These are phyloP conservation scores for Cephus rjabovi DNA, from an alignment of 2,888 invertebrate species.

Conservation along the genomic window DNA sequence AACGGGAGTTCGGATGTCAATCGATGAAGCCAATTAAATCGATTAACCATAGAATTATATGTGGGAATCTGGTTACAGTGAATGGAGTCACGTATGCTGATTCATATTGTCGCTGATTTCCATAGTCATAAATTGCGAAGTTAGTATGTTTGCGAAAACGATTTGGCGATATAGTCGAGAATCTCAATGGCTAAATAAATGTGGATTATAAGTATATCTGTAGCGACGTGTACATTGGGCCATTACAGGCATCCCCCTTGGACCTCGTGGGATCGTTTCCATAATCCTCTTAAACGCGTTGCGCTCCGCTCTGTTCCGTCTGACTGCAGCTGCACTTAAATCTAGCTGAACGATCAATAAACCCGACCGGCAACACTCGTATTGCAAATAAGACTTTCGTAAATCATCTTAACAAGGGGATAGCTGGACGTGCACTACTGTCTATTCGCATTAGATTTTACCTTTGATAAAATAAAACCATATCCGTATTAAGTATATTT, in stretches of 20 bases:
- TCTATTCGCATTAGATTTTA: not conserved
- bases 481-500: not conserved
- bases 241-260: slow-evolving; percentile 17
- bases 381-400: slow-evolving; percentile 24
- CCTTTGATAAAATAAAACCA: not conserved
- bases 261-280: slow-evolving; percentile 25
- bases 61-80: not conserved
- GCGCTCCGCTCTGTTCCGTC: slow-evolving; percentile 13
- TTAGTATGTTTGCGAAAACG: not conserved
- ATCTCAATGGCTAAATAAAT: not conserved
- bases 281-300: slow-evolving; percentile 37
- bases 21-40: not conserved
- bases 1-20: not conserved
- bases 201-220: not conserved
- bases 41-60: not conserved
- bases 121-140: not conserved
- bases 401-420: slow-evolving; percentile 26
- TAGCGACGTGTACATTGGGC: not conserved
- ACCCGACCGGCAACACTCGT: slow-evolving; percentile 18
- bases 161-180: not conserved
- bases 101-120: not conserved
- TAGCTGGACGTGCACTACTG: not conserved
- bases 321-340: slow-evolving; percentile 32
- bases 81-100: not conserved
- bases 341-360: slow-evolving; percentile 35